Evolutionary conservation across 2,797 vertebrate species (phyloP).

Genomic region (Scleropages formosus): DNA sequence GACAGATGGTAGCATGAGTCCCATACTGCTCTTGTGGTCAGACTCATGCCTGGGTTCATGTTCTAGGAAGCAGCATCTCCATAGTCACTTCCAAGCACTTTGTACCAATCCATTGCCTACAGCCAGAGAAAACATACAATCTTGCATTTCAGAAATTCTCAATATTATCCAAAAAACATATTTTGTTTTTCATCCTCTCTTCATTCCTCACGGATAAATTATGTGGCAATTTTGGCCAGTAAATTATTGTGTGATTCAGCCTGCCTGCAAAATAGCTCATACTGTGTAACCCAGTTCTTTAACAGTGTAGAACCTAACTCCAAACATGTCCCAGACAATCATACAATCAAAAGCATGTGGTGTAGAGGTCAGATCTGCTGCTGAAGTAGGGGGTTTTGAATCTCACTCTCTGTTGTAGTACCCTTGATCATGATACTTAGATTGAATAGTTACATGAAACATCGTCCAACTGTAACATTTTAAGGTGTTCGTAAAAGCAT

Average conservation of each 20-base stretch:
- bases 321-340: too few relatives aligned
- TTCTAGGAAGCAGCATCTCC: not conserved
- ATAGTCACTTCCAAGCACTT: not conserved
- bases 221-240: not conserved
- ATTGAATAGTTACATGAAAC: not conserved
- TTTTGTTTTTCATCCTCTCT: not conserved
- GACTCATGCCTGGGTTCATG: not conserved
- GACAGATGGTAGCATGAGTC: not conserved
- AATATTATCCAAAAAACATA: conserved; percentile 14
- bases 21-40: not conserved
- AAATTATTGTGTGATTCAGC: conserved; percentile 1
- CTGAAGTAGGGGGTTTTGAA: too few relatives aligned
- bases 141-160: not conserved
- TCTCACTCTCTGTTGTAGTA: too few relatives aligned
- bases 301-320: not conserved
- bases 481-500: too few relatives aligned
- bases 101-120: not conserved
- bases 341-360: too few relatives aligned
- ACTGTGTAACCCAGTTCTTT: not conserved
- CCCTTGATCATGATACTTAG: not conserved
- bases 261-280: not conserved
- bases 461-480: too few relatives aligned
- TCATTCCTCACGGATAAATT: conserved; percentile 4
- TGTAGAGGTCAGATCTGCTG: too few relatives aligned
- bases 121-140: conserved; percentile 22